A percentile compares a stretch with the other conserved stretches of the same genome.
phyloP scores from a whole-genome alignment of 1,140 invertebrate genomes.

The Platyscapa corneri region DNA sequence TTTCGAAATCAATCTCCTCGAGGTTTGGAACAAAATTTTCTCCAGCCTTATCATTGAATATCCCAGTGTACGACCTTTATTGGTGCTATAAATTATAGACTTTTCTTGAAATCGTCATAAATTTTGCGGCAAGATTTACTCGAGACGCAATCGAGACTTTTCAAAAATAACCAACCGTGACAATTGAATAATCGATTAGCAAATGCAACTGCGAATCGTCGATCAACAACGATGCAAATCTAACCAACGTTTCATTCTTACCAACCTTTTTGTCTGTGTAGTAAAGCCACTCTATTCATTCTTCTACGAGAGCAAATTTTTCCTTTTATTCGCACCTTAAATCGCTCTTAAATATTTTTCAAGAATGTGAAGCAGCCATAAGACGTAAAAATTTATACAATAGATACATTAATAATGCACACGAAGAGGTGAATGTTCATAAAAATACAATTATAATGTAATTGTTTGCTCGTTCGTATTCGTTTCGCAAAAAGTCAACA shows the following conservation, averaged over 20 bases:
- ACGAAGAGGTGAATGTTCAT: background rate
- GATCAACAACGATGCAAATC: background rate
- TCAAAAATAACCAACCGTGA: background rate
- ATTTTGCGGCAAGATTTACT: background rate
- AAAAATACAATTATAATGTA: background rate
- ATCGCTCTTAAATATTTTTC: background rate
- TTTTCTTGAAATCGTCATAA: background rate
- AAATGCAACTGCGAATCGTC: background rate
- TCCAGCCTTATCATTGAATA: no score
- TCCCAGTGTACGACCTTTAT: no score
- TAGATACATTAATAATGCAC: background rate
- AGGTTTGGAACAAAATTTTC: background rate
- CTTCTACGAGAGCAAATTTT: background rate
- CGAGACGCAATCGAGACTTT: background rate
- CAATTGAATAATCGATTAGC: conserved; percentile 1
- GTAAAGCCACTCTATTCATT: background rate
- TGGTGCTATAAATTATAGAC: background rate
- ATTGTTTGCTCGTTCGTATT: no score
- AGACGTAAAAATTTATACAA: background rate
- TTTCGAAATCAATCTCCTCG: background rate
- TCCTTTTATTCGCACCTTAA: background rate
- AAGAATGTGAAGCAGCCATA: background rate
- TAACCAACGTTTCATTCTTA: background rate
- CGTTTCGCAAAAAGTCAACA: background rate
- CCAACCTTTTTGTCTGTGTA: background rate